These are phyloP conservation scores for Melinaea menophilus DNA, from an alignment of 2,888 invertebrate species.

Conservation along the genomic window DNA sequence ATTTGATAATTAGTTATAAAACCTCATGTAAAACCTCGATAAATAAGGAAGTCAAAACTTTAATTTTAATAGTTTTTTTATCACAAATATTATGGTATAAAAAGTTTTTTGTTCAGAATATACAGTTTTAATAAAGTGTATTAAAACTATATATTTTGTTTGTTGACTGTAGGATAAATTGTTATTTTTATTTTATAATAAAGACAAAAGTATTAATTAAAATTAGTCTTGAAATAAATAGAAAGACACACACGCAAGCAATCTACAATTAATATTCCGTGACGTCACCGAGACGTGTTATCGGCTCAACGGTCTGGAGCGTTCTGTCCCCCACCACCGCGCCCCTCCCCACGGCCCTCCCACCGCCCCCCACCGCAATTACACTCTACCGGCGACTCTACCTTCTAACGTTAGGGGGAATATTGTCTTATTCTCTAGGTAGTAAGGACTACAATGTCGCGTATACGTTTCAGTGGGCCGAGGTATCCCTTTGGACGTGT, in stretches of 20 bases:
- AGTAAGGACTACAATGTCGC: slow-evolving; percentile 69
- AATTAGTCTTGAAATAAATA: not conserved
- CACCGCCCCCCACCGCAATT: slow-evolving; percentile 72
- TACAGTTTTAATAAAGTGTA: no score
- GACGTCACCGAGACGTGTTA: slow-evolving; percentile 42
- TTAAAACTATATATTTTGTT: no score
- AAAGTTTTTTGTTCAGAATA: no score
- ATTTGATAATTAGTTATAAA: no score
- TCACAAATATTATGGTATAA: no score
- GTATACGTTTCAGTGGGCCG: slow-evolving; percentile 42
- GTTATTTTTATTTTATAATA: slow-evolving; percentile 10
- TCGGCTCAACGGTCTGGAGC: slow-evolving; percentile 50
- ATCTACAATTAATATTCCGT: slow-evolving; percentile 5
- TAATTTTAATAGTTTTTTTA: no score
- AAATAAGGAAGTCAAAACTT: no score
- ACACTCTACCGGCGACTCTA: slow-evolving; percentile 43
- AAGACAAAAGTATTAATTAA: not conserved
- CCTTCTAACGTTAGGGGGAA: slow-evolving; percentile 47
- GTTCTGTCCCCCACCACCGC: slow-evolving; percentile 70
- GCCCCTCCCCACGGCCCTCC: slow-evolving; percentile 72
- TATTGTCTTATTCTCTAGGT: slow-evolving; percentile 55
- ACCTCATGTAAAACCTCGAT: no score
- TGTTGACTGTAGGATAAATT: slow-evolving; percentile 16
- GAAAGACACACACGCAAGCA: not conserved
- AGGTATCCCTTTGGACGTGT: slow-evolving; percentile 62